phyloP scores from a whole-genome alignment of 1,140 invertebrate species.

The Halictus rubicundus region DNA sequence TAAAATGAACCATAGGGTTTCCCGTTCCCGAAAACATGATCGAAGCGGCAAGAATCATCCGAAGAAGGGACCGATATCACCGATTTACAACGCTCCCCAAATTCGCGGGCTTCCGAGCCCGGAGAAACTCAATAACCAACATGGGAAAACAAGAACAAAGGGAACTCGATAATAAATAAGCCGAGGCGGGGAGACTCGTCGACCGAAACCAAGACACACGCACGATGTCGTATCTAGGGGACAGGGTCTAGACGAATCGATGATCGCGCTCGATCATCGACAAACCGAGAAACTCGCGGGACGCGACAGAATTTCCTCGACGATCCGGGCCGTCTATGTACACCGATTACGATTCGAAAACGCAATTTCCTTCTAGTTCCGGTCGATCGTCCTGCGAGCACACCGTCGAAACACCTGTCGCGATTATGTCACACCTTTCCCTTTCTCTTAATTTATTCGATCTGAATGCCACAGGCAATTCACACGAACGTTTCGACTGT shows the following conservation, averaged over 20 bases:
- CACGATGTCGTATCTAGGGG: neutral
- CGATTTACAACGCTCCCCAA: neutral
- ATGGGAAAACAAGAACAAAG: neutral
- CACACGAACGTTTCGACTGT: no score
- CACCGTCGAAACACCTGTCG: no score
- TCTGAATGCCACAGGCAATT: no score
- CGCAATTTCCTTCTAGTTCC: conserved; percentile 15
- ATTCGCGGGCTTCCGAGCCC: neutral
- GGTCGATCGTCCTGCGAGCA: neutral
- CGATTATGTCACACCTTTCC: no score
- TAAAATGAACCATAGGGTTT: no score
- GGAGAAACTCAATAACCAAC: neutral
- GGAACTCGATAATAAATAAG: conserved; percentile 3
- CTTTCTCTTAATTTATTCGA: neutral
- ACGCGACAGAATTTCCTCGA: neutral
- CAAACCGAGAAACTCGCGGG: neutral
- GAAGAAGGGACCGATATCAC: neutral
- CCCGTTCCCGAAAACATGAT: no score
- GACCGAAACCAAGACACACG: neutral
- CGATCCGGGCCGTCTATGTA: conserved; percentile 18
- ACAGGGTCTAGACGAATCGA: neutral
- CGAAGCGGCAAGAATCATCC: neutral
- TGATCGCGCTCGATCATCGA: neutral
- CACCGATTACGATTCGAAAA: conserved; percentile 36
- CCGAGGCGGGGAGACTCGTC: neutral